These are phyloP conservation scores for Bombus balteatus DNA, from an alignment of 1,140 invertebrate species.

Conservation along the genomic window DNA sequence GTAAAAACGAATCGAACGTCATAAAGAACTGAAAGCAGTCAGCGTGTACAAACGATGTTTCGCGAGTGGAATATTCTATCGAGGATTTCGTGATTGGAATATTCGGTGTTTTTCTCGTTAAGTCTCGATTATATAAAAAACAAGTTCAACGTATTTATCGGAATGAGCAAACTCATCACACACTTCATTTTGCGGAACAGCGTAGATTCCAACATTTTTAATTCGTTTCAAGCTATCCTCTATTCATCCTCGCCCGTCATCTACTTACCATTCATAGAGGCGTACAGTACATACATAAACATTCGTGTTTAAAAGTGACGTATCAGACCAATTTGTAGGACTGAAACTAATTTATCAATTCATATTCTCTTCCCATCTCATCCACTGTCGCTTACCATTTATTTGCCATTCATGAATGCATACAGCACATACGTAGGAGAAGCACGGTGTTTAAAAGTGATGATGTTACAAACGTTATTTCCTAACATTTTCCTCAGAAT, in stretches of 20 bases:
- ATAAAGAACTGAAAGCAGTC: constrained; percentile 29
- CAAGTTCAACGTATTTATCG: not conserved
- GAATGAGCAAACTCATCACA: not conserved
- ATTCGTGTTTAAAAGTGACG: not conserved
- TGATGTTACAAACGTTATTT: too few species aligned
- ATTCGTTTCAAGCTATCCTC: not conserved
- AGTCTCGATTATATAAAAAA: not conserved
- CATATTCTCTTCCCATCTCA: too few species aligned
- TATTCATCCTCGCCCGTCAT: not conserved
- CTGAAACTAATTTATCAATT: not conserved
- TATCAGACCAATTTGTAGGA: not conserved
- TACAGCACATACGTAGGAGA: not conserved
- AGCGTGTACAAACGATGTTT: constrained; percentile 27
- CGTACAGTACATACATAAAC: too few species aligned
- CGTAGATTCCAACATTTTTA: not conserved
- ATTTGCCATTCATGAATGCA: not conserved
- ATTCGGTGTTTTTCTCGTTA: not conserved
- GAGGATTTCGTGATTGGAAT: not conserved
- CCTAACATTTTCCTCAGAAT: too few species aligned
- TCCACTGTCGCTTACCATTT: too few species aligned
- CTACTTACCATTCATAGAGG: not conserved
- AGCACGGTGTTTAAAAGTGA: too few species aligned
- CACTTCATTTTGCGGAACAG: not conserved
- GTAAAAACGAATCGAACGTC: constrained; percentile 44
- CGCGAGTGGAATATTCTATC: not conserved